These are phyloP conservation scores for Lepisosteus osseus DNA, from an alignment of 2,113 vertebrate genomes.

Conservation along the genomic window DNA sequence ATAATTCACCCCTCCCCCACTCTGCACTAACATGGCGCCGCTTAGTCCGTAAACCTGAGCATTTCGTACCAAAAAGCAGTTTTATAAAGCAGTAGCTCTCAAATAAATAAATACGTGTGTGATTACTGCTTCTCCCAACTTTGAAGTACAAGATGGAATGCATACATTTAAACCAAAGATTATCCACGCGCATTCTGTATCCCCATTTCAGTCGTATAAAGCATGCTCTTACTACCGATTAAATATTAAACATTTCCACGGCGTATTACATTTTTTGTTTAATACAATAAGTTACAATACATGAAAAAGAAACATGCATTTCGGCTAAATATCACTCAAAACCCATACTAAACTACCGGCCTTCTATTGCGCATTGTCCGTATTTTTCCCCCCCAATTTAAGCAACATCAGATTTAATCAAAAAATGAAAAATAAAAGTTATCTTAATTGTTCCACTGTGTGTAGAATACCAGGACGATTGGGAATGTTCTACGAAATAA, in stretches of 20 bases:
- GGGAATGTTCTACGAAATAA: background rate
- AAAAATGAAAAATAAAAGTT: background rate
- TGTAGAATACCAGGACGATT: background rate
- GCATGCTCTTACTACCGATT: background rate
- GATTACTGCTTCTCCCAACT: background rate
- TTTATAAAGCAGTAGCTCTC: background rate
- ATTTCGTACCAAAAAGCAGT: constrained; percentile 33
- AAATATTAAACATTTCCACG: background rate
- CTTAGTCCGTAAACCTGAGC: constrained; percentile 48
- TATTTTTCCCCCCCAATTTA: background rate
- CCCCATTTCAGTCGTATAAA: constrained; percentile 5
- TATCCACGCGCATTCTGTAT: background rate
- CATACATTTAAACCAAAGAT: background rate
- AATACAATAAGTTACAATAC: too few species aligned
- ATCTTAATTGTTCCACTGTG: background rate
- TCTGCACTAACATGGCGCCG: constrained; percentile 85
- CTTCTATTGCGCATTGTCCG: constrained; percentile 10
- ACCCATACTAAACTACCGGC: background rate
- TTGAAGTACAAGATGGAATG: background rate
- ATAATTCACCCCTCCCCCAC: constrained; percentile 67
- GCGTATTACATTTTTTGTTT: background rate
- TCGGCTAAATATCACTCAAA: background rate
- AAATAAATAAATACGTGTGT: background rate
- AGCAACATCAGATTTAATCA: background rate
- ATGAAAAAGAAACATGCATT: background rate